Base-by-base conservation (phyloP, 2,113 vertebrate genomes). In the Pelusios castaneus region DNA sequence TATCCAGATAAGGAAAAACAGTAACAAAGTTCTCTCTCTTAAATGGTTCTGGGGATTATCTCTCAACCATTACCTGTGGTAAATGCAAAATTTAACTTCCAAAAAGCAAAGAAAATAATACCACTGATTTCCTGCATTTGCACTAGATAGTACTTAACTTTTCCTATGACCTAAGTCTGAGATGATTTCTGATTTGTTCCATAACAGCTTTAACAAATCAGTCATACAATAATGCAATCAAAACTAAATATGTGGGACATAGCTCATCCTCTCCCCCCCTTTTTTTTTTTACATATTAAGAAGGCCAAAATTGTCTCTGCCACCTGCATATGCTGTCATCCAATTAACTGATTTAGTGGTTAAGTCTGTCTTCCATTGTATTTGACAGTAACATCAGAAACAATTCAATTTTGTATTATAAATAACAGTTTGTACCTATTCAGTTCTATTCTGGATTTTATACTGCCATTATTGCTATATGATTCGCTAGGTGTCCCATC, bases 1-100 rank as follows among this genome's bases (percentile, higher is more conserved):
- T 98, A 98, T 96, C 91, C 91, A 95, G 96, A 98, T 98, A 98
- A 98, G 95, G 94, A 97, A 95, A 95, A 97, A 88, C 93, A 97
- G 94, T 97, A 97, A 97, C 96, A 97, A 95, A 98, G 91, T 96
- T 96, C 95, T 98, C 75, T 96, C 92, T 95, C 88, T 97, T 97
- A 97, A 98, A 89, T 97, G 93, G 97, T 97, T 98, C 93, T 92
- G 97, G 95, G 96, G 96, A 97, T 98, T 97, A 97, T 97, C 97
- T 98, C 96, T 97, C 95, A 96, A 89, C 94, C 89, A 97, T 97
- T 98, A 96, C 96, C 91, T 96, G 93, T 95, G 91, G 95, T 97
- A 97, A 98, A 97, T 94, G 93, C 73, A 96, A 96, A 96, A 97
- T 96, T 97, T 96, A 96, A 97, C 95, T 97, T 97, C 96, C 92